Evolutionary conservation across 2,888 invertebrate genomes (phyloP).

Genomic region (Pristionchus fissidentatus): DNA sequence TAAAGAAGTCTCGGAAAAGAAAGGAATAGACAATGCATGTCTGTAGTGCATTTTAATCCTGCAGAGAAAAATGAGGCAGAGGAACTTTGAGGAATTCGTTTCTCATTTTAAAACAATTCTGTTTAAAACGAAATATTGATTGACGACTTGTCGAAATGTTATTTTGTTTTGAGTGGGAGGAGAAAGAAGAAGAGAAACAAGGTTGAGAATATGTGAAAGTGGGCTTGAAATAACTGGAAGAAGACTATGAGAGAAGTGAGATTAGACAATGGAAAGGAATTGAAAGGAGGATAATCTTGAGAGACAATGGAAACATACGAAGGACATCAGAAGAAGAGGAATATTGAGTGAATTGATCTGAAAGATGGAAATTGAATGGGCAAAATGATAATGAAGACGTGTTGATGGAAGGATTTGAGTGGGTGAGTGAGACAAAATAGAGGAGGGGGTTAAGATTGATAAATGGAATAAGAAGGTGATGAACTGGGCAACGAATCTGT

Average conservation of each 20-base stretch:
- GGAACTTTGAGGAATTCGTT: conserved; percentile 27
- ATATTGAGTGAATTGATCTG: neutral
- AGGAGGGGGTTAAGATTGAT: neutral
- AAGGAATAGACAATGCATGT: neutral
- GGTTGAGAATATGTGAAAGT: neutral
- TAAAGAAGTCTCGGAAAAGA: neutral
- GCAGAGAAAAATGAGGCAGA: conserved; percentile 15
- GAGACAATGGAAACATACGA: neutral
- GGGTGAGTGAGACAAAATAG: neutral
- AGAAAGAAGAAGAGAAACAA: neutral
- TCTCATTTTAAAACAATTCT: neutral
- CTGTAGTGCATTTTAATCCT: conserved; percentile 5
- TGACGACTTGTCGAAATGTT: too few species aligned
- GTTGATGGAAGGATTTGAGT: neutral
- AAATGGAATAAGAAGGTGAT: neutral
- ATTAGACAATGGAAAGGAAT: too few species aligned
- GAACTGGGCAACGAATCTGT: conserved; percentile 29
- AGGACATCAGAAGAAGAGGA: conserved; percentile 3
- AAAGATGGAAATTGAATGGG: neutral
- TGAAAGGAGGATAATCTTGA: neutral
- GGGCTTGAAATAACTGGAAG: neutral
- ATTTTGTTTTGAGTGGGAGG: neutral
- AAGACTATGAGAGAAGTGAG: too few species aligned
- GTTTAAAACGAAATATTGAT: neutral
- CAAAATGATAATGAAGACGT: neutral